Percentiles rank a stretch among this genome's conserved stretches.
phyloP scores from a whole-genome alignment of 2,888 invertebrate species.

The Dasypolia templi region DNA sequence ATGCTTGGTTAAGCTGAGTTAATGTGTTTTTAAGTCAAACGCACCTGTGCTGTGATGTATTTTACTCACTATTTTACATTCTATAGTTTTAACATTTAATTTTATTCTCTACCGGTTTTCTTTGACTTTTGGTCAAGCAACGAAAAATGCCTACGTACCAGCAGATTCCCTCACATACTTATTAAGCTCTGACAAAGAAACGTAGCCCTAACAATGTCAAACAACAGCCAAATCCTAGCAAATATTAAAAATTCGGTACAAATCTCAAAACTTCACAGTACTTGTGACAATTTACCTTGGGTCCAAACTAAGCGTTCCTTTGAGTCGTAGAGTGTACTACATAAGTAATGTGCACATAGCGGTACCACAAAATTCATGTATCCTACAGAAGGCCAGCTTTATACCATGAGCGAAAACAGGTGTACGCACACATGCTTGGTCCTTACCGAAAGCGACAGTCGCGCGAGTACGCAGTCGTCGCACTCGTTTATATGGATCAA shows the following conservation, averaged over 20 bases:
- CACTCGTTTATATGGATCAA: background rate
- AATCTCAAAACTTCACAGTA: conserved; percentile 35
- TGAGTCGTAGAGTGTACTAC: conserved; percentile 58
- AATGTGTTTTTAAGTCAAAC: conserved; percentile 29
- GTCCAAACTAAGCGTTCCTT: conserved; percentile 51
- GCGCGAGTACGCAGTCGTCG: background rate
- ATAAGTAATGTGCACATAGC: conserved; percentile 48
- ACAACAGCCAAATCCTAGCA: conserved; percentile 15
- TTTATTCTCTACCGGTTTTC: background rate
- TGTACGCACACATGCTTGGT: background rate
- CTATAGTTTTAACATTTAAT: background rate
- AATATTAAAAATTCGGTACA: conserved; percentile 32
- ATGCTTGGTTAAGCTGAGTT: conserved; percentile 7
- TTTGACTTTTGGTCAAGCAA: background rate
- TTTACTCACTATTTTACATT: background rate
- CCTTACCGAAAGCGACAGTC: too few species aligned
- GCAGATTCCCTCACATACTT: background rate
- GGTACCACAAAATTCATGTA: conserved; percentile 20
- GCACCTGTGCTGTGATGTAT: background rate
- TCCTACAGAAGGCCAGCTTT: conserved; percentile 17
- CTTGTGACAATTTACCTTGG: conserved; percentile 50
- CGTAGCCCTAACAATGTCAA: conserved; percentile 5
- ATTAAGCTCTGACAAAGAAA: conserved; percentile 2
- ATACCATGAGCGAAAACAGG: background rate
- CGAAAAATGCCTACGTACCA: background rate